These are phyloP conservation scores for Ptychochromis oligacanthus DNA, from an alignment of 2,113 vertebrate species.

Conservation along the genomic window DNA sequence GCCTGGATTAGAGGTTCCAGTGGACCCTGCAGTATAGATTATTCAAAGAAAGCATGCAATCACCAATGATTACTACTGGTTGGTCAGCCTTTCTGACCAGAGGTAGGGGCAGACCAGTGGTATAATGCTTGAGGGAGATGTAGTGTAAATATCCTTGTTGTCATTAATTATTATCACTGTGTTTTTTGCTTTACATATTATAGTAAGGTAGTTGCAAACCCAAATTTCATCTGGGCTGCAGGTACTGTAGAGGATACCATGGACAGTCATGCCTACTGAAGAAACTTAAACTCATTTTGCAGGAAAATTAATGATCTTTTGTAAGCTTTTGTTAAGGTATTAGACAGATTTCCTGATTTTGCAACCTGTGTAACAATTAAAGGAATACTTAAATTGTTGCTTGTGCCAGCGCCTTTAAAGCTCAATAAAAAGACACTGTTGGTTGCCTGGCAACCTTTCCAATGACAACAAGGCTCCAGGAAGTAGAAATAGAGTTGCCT, in stretches of 20 bases:
- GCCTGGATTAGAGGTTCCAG: not conserved
- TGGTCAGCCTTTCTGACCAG: not conserved
- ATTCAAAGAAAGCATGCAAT: not conserved
- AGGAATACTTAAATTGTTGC: not conserved
- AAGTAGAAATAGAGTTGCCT: not conserved
- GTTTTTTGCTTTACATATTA: not conserved
- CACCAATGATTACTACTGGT: slow-evolving; percentile 22
- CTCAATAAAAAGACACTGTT: not conserved
- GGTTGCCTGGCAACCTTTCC: not conserved
- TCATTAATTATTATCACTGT: not conserved
- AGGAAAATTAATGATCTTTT: no score
- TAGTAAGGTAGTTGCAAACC: not conserved
- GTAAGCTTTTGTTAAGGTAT: no score
- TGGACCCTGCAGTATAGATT: not conserved
- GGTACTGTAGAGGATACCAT: not conserved
- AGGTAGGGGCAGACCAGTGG: not conserved
- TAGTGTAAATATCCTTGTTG: not conserved
- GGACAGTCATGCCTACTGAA: not conserved
- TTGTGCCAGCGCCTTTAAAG: not conserved
- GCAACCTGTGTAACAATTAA: not conserved
- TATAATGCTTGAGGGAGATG: not conserved
- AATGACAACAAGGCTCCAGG: not conserved
- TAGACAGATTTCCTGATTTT: not conserved
- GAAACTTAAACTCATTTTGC: not conserved
- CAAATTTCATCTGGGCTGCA: not conserved